phyloP scores from a whole-genome alignment of 2,797 vertebrate genomes.

The Crenuchus spilurus region DNA sequence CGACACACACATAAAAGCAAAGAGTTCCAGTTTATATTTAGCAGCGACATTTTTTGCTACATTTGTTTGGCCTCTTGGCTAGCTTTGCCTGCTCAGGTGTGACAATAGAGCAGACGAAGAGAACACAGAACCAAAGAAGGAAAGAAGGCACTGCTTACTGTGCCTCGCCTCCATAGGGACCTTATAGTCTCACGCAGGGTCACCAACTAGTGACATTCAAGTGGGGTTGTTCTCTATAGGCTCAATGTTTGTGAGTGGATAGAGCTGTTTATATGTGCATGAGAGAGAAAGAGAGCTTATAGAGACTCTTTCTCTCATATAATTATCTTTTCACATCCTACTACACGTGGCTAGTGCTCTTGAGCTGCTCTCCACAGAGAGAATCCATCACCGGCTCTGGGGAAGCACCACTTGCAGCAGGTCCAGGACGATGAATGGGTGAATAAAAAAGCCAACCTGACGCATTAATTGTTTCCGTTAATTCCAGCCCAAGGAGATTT shows the following conservation, averaged over 20 bases:
- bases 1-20: slow-evolving; percentile 56
- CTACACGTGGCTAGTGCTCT: slow-evolving; percentile 35
- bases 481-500: slow-evolving; percentile 80
- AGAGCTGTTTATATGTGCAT: slow-evolving; percentile 42
- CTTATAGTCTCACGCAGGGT: slow-evolving; percentile 1
- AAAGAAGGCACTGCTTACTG: background rate
- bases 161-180: background rate
- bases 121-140: slow-evolving; percentile 19
- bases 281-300: slow-evolving; percentile 14
- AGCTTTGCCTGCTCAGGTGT: slow-evolving; percentile 63
- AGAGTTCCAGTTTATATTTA: slow-evolving; percentile 60
- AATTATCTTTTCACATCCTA: slow-evolving; percentile 56
- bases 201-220: slow-evolving; percentile 31
- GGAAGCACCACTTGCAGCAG: slow-evolving; percentile 55
- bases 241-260: slow-evolving; percentile 17
- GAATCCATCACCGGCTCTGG: slow-evolving; percentile 70
- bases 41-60: slow-evolving; percentile 53
- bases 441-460: slow-evolving; percentile 72
- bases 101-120: slow-evolving; percentile 42
- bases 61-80: slow-evolving; percentile 64
- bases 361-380: slow-evolving; percentile 59
- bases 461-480: slow-evolving; percentile 87
- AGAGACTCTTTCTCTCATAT: slow-evolving; percentile 39
- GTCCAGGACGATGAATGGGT: slow-evolving; percentile 54
- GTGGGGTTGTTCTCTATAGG: slow-evolving; percentile 4